phyloP scores from a whole-genome alignment of 2,888 invertebrate species.

The Crossocerus cetratus region DNA sequence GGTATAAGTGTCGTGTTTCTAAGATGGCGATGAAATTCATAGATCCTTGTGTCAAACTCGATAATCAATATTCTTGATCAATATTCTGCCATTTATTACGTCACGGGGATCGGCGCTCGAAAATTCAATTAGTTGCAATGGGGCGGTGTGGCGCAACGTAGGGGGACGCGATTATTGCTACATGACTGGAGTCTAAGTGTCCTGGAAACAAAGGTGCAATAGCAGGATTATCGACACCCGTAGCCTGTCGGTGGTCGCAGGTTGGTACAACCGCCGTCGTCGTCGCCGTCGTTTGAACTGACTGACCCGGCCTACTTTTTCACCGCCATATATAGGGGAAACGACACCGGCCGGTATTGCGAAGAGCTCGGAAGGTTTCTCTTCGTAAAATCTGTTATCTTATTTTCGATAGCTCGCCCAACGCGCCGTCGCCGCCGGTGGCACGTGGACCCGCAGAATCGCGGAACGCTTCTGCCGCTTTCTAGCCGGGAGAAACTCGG shows the following conservation, averaged over 20 bases:
- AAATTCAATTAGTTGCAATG: no score
- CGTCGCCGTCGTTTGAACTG: conserved; percentile 32
- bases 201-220: conserved; percentile 15
- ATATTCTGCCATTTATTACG: no score
- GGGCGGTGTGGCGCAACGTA: no score
- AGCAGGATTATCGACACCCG: conserved; percentile 45
- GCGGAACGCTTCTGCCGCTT: conserved; percentile 60
- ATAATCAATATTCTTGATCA: no score
- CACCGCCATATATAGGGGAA: conserved; percentile 61
- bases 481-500: conserved; percentile 62
- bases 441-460: conserved; percentile 51
- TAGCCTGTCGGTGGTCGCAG: conserved; percentile 36
- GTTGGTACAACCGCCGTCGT: no score
- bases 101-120: no score
- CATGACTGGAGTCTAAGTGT: conserved; percentile 4
- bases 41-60: no score
- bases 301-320: conserved; percentile 71
- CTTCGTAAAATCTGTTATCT: conserved; percentile 61
- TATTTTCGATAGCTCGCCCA: conserved; percentile 43
- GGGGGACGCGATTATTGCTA: no score
- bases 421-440: conserved; percentile 15
- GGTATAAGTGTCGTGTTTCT: no score
- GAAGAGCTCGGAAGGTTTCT: conserved; percentile 58
- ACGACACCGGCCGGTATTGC: conserved; percentile 45
- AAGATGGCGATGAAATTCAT: no score